Evolutionary conservation across 2,888 invertebrate species (phyloP).

Genomic region (Tipula lateralis): DNA sequence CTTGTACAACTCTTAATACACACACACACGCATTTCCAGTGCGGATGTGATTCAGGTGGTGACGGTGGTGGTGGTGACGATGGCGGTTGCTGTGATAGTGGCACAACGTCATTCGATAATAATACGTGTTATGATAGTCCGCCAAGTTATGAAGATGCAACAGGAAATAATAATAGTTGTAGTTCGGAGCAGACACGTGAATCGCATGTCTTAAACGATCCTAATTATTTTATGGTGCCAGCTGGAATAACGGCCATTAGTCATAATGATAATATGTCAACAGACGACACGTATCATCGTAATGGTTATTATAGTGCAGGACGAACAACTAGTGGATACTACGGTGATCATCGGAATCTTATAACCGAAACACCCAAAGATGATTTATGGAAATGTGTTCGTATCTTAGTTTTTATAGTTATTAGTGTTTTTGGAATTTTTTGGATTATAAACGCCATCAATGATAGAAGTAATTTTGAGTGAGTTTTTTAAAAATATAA

Average conservation of each 20-base stretch:
- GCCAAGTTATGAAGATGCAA: not conserved
- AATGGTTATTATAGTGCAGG: not conserved
- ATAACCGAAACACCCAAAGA: not conserved
- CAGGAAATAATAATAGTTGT: not conserved
- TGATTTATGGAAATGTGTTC: not conserved
- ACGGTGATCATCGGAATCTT: not conserved
- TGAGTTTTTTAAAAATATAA: not conserved
- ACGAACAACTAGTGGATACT: not conserved
- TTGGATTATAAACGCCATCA: not conserved
- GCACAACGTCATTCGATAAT: not conserved
- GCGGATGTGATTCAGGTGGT: not conserved
- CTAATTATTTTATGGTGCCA: not conserved
- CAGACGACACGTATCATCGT: not conserved
- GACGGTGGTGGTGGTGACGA: not conserved
- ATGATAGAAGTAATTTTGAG: not conserved
- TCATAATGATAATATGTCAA: not conserved
- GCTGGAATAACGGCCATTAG: not conserved
- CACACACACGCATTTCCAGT: not conserved
- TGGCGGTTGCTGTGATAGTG: not conserved
- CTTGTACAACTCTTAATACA: not conserved
- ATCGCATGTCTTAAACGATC: not conserved
- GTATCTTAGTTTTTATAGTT: not conserved
- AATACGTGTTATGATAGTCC: not conserved
- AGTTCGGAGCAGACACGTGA: not conserved
- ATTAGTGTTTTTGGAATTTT: not conserved